Conservation (phyloP, 2,113 vertebrate species). For the Tetraodon nigroviridis region DNA sequence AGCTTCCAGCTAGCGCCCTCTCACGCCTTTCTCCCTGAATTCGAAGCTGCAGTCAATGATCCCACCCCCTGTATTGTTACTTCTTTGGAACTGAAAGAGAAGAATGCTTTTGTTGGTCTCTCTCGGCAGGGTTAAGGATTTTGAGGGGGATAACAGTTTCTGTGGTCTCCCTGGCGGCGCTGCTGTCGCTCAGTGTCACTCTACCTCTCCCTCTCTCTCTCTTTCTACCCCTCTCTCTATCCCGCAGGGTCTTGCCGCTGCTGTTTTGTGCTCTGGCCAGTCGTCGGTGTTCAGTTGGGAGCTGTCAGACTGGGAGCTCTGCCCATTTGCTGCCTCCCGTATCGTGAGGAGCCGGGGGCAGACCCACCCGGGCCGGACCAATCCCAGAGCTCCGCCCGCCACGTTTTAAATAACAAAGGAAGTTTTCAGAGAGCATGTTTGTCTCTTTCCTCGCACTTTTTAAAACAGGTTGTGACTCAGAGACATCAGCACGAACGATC, state of each 20-base stretch:
- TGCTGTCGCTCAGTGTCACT: constrained; percentile 24
- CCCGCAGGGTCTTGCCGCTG: constrained; percentile 22
- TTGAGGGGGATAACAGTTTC: constrained; percentile 56
- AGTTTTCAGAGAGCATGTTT: constrained; percentile 42
- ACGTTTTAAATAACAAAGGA: constrained; percentile 61
- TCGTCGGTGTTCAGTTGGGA: constrained; percentile 39
- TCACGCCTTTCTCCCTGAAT: constrained; percentile 56
- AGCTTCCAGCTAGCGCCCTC: constrained; percentile 12
- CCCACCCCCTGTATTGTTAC: constrained; percentile 31
- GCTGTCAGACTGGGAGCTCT: constrained; percentile 22
- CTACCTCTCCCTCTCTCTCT: constrained; percentile 10
- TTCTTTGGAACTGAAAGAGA: constrained; percentile 53
- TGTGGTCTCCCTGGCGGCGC: constrained; percentile 68
- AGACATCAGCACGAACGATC: not conserved
- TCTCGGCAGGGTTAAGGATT: constrained; percentile 43
- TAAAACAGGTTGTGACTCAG: constrained; percentile 42
- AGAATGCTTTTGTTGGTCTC: constrained; percentile 71
- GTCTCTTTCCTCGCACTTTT: constrained; percentile 20
- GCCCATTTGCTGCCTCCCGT: constrained; percentile 50
- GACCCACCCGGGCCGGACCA: constrained; percentile 38
- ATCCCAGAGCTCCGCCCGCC: constrained; percentile 35
- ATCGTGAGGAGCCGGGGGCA: constrained; percentile 53
- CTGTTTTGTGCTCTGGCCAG: constrained; percentile 37
- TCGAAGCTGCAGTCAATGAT: constrained; percentile 41
- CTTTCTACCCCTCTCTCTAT: constrained; percentile 15